These are phyloP conservation scores for Phylloscopus whistleri DNA, from an alignment of 2,113 vertebrate genomes.

Conservation along the genomic window DNA sequence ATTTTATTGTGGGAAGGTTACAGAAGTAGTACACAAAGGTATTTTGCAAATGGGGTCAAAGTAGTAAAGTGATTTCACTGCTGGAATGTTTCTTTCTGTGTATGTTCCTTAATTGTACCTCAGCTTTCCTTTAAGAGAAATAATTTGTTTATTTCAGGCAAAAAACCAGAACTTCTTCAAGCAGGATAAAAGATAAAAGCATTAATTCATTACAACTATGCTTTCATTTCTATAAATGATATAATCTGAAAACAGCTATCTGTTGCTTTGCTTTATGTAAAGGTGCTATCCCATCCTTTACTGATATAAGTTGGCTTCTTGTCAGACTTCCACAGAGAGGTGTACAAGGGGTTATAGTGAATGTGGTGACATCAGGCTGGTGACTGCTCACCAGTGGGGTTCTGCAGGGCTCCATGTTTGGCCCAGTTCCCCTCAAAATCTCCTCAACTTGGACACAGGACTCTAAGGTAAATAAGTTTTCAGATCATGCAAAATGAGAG, in stretches of 20 bases:
- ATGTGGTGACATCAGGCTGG: neutral
- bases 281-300: neutral
- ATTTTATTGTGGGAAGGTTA: neutral
- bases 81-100: neutral
- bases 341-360: neutral
- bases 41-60: neutral
- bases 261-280: neutral
- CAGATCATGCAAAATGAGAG: neutral
- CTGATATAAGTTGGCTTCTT: neutral
- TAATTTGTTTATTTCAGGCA: neutral
- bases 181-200: neutral
- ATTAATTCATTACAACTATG: neutral
- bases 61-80: neutral
- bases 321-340: neutral
- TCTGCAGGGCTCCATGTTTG: accelerated
- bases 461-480: neutral
- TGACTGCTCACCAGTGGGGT: neutral
- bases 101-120: neutral
- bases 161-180: neutral
- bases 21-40: neutral
- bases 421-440: neutral
- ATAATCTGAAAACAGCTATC: neutral
- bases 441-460: neutral
- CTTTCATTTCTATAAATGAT: neutral
- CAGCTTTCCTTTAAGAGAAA: neutral